Evolutionary conservation across 2,113 vertebrate species (phyloP).

Genomic region (Narcine bancroftii): DNA sequence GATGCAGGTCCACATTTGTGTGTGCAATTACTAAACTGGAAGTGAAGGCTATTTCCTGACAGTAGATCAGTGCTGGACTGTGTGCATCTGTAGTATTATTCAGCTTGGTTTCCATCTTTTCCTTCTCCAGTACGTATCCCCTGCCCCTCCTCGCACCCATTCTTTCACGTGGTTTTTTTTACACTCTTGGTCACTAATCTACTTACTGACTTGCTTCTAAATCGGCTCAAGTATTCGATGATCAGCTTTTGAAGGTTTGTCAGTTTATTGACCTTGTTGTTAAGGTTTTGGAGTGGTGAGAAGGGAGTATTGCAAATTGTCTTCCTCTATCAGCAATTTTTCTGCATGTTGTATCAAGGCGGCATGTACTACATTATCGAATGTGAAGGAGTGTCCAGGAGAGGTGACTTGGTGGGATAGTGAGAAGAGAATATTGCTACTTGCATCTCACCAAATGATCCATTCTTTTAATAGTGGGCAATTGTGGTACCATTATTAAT

Average conservation of each 20-base stretch:
- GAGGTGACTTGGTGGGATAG: too few species aligned
- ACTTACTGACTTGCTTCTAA: conserved; percentile 19
- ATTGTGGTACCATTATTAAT: background rate
- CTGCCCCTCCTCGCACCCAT: background rate
- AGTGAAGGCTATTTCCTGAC: background rate
- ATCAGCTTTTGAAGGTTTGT: background rate
- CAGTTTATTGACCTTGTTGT: conserved; percentile 5
- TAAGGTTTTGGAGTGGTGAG: background rate
- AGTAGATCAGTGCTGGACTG: background rate
- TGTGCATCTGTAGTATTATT: background rate
- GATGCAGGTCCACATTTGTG: background rate
- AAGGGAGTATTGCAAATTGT: background rate
- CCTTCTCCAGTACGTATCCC: background rate
- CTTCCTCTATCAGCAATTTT: background rate
- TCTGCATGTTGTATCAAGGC: background rate
- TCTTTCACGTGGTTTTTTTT: conserved; percentile 17
- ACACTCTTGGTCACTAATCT: conserved; percentile 19
- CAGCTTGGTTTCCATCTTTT: background rate
- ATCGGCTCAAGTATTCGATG: background rate
- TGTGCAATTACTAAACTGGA: conserved; percentile 1
- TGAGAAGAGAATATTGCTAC: too few species aligned
- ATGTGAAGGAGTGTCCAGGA: too few species aligned
- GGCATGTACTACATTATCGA: too few species aligned
- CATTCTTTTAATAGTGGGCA: too few species aligned
- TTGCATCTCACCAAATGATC: too few species aligned